Evolutionary conservation across 1,140 invertebrate genomes (phyloP).

Genomic region (Scaptomyza hsui): DNA sequence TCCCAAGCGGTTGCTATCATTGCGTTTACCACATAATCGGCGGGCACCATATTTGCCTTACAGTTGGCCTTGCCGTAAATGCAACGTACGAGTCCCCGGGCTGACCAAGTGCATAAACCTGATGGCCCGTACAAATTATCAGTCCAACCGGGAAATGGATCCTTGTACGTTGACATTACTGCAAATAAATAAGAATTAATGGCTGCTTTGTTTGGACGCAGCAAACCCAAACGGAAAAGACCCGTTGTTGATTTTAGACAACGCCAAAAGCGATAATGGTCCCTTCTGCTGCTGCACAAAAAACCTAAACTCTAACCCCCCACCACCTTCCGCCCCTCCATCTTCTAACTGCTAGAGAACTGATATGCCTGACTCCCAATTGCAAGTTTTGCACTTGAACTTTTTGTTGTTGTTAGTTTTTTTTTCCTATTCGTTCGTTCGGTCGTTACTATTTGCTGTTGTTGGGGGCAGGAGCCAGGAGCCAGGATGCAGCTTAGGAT

Average conservation of each 20-base stretch:
- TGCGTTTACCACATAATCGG: slow-evolving; percentile 91
- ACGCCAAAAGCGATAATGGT: slow-evolving; percentile 69
- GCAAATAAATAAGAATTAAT: slow-evolving; percentile 83
- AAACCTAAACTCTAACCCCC: neutral
- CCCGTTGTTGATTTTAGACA: slow-evolving; percentile 73
- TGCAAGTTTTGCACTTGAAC: slow-evolving; percentile 69
- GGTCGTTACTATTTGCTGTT: slow-evolving; percentile 31
- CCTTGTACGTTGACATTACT: slow-evolving; percentile 90
- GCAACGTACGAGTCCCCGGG: slow-evolving; percentile 88
- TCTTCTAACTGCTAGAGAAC: slow-evolving; percentile 50
- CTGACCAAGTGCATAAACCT: slow-evolving; percentile 85
- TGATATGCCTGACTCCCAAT: slow-evolving; percentile 75
- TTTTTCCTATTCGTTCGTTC: slow-evolving; percentile 13
- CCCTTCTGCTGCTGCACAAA: slow-evolving; percentile 7
- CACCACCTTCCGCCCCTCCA: neutral
- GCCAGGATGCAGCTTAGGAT: slow-evolving; percentile 48
- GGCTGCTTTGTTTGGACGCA: slow-evolving; percentile 64
- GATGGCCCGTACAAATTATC: slow-evolving; percentile 92
- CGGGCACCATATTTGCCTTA: slow-evolving; percentile 90
- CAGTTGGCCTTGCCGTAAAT: slow-evolving; percentile 86
- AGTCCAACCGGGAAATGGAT: slow-evolving; percentile 90
- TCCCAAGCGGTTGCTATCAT: slow-evolving; percentile 90
- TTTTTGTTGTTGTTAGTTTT: slow-evolving; percentile 38
- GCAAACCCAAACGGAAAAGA: slow-evolving; percentile 17
- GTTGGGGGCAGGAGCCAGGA: slow-evolving; percentile 14